Percentiles rank a stretch among this genome's conserved stretches.
Conservation (phyloP, 2,797 vertebrate species). For the Molossus molossus region DNA sequence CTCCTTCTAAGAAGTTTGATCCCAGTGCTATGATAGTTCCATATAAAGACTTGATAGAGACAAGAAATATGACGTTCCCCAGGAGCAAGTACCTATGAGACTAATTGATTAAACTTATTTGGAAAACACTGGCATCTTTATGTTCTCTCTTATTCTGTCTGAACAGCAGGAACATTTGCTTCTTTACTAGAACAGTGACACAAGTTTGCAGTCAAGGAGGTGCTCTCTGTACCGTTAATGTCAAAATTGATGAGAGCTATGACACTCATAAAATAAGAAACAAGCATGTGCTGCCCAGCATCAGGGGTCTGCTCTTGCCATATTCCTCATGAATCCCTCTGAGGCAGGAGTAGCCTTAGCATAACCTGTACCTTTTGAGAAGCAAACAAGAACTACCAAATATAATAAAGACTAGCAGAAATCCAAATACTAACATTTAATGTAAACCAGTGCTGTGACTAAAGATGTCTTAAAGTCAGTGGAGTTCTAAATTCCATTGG, state of each 20-base stretch:
- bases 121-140: neutral
- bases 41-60: neutral
- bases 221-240: neutral
- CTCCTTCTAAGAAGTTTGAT: neutral
- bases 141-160: neutral
- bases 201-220: neutral
- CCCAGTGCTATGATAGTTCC: neutral
- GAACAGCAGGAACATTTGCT: neutral
- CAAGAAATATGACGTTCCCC: neutral
- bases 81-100: neutral
- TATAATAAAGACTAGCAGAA: neutral
- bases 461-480: neutral
- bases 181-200: neutral
- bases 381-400: neutral
- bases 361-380: neutral
- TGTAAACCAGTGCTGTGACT: neutral
- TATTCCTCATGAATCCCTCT: neutral
- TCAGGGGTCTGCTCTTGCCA: neutral
- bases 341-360: neutral
- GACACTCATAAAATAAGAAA: neutral
- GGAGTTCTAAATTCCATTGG: neutral
- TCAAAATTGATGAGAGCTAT: neutral
- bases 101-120: neutral
- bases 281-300: neutral
- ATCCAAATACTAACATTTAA: neutral